Percentiles rank a stretch among this genome's conserved stretches.
Evolutionary conservation across 2,888 invertebrate genomes (phyloP).

Genomic region (Perizoma flavofasciatum): DNA sequence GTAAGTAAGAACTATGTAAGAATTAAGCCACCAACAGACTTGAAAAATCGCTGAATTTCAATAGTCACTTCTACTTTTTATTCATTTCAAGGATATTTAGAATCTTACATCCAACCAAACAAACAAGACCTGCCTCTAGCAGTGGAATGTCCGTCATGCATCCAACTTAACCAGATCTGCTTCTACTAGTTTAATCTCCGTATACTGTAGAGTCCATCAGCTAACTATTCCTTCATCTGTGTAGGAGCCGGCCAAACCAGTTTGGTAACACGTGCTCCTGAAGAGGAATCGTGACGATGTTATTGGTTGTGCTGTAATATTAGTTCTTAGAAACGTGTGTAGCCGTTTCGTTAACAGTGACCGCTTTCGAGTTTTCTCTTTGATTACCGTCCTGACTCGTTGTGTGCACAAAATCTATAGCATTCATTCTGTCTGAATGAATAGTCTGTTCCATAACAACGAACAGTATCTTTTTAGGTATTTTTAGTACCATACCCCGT

Average conservation of each 20-base stretch:
- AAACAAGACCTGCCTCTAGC: too few species aligned
- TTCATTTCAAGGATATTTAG: too few species aligned
- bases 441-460: not conserved
- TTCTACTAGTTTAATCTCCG: too few species aligned
- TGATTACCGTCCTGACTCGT: slow-evolving; percentile 9
- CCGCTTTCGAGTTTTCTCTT: slow-evolving; percentile 29
- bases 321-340: slow-evolving; percentile 33
- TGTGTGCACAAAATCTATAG: not conserved
- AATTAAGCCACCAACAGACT: too few species aligned
- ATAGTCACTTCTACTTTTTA: too few species aligned
- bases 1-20: too few species aligned
- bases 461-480: not conserved
- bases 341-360: slow-evolving; percentile 21
- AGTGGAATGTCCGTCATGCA: too few species aligned
- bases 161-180: too few species aligned
- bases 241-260: slow-evolving; percentile 44
- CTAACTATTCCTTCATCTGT: slow-evolving; percentile 11
- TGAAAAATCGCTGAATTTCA: too few species aligned
- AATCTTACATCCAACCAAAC: too few species aligned
- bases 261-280: slow-evolving; percentile 60
- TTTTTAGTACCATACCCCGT: too few species aligned
- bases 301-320: slow-evolving; percentile 47
- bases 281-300: slow-evolving; percentile 62
- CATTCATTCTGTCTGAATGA: not conserved
- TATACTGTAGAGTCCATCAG: slow-evolving; percentile 1